Evolutionary conservation across 1,140 invertebrate species (phyloP).

Genomic region (Bombus picipes): DNA sequence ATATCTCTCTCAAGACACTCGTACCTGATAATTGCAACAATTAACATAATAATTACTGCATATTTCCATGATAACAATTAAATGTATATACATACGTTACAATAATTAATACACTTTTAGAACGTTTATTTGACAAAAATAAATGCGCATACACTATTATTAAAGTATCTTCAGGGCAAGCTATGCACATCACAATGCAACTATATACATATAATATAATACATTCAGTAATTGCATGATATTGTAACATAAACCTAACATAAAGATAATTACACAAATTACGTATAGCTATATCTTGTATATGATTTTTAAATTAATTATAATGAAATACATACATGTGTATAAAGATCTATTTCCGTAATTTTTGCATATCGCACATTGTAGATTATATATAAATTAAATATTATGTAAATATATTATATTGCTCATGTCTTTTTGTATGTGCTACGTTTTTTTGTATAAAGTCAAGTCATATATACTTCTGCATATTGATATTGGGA

Average conservation of each 20-base stretch:
- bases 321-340: background rate
- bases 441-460: background rate
- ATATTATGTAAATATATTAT: slow-evolving; percentile 4
- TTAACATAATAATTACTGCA: background rate
- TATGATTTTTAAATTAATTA: background rate
- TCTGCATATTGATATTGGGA: background rate
- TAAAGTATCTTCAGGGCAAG: background rate
- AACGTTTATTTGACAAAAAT: slow-evolving; percentile 15
- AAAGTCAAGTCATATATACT: too few relatives aligned
- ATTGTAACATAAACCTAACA: background rate
- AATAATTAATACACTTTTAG: background rate
- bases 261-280: background rate
- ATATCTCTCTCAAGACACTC: background rate
- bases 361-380: background rate
- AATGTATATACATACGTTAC: background rate
- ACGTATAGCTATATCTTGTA: background rate
- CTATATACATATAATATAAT: background rate
- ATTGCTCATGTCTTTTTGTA: too few relatives aligned
- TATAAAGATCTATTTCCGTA: background rate
- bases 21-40: background rate
- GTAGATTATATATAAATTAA: slow-evolving; percentile 8
- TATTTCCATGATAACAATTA: background rate
- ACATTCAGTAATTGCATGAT: background rate
- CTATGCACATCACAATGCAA: background rate
- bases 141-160: slow-evolving; percentile 15